phyloP scores from a whole-genome alignment of 2,113 vertebrate genomes.

The Gymnarchus niloticus region DNA sequence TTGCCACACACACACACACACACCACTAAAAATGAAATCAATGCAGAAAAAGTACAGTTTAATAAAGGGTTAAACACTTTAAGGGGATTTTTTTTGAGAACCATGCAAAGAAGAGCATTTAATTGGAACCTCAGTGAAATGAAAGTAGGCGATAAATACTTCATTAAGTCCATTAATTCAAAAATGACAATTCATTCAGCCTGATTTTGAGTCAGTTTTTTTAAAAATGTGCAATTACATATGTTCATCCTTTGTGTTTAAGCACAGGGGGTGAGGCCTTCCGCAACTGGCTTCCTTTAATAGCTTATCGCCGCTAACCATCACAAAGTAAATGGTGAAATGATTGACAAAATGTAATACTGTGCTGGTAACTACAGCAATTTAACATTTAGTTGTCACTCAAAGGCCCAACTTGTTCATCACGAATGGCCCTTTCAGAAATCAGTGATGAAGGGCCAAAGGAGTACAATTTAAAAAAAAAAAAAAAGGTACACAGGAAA shows the following conservation, averaged over 20 bases:
- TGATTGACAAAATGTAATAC: neutral
- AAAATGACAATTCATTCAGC: neutral
- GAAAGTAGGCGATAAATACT: constrained; percentile 10
- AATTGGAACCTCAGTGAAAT: constrained; percentile 26
- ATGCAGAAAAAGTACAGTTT: constrained; percentile 23
- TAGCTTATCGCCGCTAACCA: neutral
- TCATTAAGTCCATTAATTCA: neutral
- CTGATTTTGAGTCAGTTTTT: constrained; percentile 12
- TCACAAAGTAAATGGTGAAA: neutral
- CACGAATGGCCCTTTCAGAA: neutral
- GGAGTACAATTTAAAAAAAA: neutral
- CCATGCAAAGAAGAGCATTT: constrained; percentile 53
- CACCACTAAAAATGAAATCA: neutral
- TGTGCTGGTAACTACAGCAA: neutral
- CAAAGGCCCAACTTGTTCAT: neutral
- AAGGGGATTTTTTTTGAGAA: constrained; percentile 51
- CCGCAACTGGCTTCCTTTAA: too few relatives aligned
- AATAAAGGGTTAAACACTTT: constrained; percentile 31
- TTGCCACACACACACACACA: neutral
- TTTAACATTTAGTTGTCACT: neutral
- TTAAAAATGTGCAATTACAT: neutral
- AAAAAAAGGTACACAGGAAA: neutral
- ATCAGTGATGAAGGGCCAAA: neutral
- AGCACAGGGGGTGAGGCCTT: neutral
- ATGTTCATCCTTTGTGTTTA: constrained; percentile 15